Base-by-base conservation (phyloP, 2,888 invertebrate genomes). In the Drosophila rellima region DNA sequence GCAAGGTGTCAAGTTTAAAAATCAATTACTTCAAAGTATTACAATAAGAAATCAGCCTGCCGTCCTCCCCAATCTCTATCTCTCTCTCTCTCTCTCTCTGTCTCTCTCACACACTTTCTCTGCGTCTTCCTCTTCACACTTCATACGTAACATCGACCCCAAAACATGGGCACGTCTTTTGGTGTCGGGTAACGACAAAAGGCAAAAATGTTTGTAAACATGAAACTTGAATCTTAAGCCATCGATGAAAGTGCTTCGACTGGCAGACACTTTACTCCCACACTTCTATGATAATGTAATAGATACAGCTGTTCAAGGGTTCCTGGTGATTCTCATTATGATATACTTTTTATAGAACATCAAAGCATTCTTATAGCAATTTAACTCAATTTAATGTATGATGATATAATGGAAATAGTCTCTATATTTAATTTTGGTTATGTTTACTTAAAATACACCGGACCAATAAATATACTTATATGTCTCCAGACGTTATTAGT, bases 1-100 rank as follows among this genome's bases (percentile, higher is more conserved):
- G 64, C 69, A 78, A 88, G 84, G 86, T 86, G 86, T 88, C 86
- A 86, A 80, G 86, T 86, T 88, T 80, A 80, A 80, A 86, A 86
- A 88, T 88, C 86, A 88, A 88, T 86, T 86, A 86, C 82, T 83
- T 74, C 51, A 70, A 70, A 64, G 69, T 70, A 81, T 70, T 73
- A 76, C 73, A 81, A 74, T 70, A 73, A 51, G 66, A 80, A 71
- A 63, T 57, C 57, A 54, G 29, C 20, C 45, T 40, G 13, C 6
- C 23, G 7, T 31, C 15, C 0, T 33, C 6, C 6, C 10, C 23
- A 3, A 20, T 17, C 35, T 15, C n/a, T n/a, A n/a, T n/a, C 26
- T 11, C 40, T 23, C 10, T 33, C 18, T 17, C 13, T 33, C 33
- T 5, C 29, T 26, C 23, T 2, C 35, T 17, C 35, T 20, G 31